These are phyloP conservation scores for Cynocephalus volans DNA, from an alignment of 2,113 vertebrate genomes.

Conservation along the genomic window DNA sequence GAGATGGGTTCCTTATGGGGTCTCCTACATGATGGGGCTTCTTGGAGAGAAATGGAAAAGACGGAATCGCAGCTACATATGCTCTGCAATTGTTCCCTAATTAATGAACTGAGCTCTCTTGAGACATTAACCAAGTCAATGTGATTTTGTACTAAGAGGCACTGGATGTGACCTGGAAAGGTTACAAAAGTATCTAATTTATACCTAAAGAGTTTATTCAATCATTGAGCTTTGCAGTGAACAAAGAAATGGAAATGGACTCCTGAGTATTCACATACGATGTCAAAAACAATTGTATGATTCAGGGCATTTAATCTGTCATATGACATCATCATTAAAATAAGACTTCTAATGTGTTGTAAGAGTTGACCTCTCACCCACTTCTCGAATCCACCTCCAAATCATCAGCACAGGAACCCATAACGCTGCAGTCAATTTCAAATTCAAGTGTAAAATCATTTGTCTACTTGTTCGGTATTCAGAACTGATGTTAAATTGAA, in stretches of 20 bases:
- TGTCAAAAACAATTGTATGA: not conserved
- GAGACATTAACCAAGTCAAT: fast-evolving
- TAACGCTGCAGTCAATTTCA: fast-evolving
- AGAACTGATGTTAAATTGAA: not conserved
- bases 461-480: not conserved
- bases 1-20: not conserved
- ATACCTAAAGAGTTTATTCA: not conserved
- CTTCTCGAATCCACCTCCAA: not conserved
- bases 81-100: fast-evolving
- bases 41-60: fast-evolving
- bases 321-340: not conserved
- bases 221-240: fast-evolving
- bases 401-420: not conserved
- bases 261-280: fast-evolving
- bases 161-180: not conserved
- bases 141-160: not conserved
- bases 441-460: not conserved
- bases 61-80: not conserved
- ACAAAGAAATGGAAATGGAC: not conserved
- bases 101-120: fast-evolving
- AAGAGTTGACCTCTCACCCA: not conserved
- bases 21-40: not conserved
- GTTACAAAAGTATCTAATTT: fast-evolving
- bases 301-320: not conserved
- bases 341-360: not conserved